A percentile compares a stretch with the other conserved stretches of the same genome.
Evolutionary conservation across 2,888 invertebrate species (phyloP).

Genomic region (Caenorhabditis japonica): DNA sequence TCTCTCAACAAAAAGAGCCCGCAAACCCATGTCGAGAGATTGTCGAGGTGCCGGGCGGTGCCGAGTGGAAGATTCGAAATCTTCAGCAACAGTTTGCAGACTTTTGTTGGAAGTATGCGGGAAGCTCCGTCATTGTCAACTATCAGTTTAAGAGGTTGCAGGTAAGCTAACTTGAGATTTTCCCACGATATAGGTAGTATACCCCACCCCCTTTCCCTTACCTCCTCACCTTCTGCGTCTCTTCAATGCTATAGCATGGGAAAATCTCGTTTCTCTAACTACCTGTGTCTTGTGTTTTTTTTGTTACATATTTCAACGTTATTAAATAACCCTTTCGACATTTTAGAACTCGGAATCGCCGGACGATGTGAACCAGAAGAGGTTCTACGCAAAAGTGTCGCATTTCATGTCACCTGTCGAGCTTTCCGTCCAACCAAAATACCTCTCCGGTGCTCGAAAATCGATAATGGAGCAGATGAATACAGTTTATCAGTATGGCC

Average conservation of each 20-base stretch:
- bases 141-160: conserved; percentile 44
- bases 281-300: no score
- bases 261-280: no score
- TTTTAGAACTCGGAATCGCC: neutral
- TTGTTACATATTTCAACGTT: no score
- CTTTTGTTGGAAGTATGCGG: conserved; percentile 50
- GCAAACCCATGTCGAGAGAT: conserved; percentile 36
- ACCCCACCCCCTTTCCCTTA: no score
- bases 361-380: conserved; percentile 19
- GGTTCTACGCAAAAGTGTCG: conserved; percentile 50
- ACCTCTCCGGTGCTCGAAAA: conserved; percentile 30
- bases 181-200: no score
- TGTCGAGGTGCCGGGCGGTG: conserved; percentile 40
- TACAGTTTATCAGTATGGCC: conserved; percentile 11
- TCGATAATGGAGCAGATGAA: conserved; percentile 39
- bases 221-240: no score
- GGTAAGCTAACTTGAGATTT: conserved; percentile 2
- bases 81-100: conserved; percentile 10
- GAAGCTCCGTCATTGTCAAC: conserved; percentile 46
- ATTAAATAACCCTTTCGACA: no score
- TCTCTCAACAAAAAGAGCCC: neutral
- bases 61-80: conserved; percentile 47
- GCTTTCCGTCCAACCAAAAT: conserved; percentile 50
- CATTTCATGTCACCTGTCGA: conserved; percentile 51
- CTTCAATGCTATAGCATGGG: no score